Base-by-base conservation (phyloP, 2,797 vertebrate species). In the Hydrocynus forskahlii region DNA sequence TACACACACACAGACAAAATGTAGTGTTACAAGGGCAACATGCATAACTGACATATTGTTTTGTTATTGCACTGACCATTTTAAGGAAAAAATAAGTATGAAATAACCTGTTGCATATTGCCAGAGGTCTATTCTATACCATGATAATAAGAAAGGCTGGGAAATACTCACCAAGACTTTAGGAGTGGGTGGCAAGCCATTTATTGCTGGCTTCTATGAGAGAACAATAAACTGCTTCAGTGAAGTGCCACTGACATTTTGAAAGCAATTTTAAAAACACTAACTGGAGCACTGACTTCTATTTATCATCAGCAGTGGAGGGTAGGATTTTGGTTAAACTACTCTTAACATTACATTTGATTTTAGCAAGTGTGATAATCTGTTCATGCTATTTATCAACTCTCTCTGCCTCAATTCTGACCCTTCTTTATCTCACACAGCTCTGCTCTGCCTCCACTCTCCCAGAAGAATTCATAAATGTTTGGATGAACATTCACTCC, bases 181-280 rank as follows among this genome's bases (percentile, higher is more conserved):
- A 0, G 98, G 98, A 10, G 98, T 99, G 3, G 98, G 97, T 10
- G 98, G 97, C 54, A 99, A 95, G 69, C 98, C 98, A 80, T 99
- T 99, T 92, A 99, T 98, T 0, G 95, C 94, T 76, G 97, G 95
- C 94, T 97, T 99, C 98, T 99, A 88, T 75, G 84, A 77, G 82
- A 63, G 40, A 52, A 62, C 29, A 86, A 70, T 0, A 52, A 10
- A 69, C 19, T 14, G 13, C 1, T 40, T n/a, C 19, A 77, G 4
- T 10, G 48, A 40, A 67, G n/a, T 23, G 60, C 45, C 35, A 38
- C 35, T 70, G 9, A 69, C 2, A 21, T 2, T 35, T 25, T 71
- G 29, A 29, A 19, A 54, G 1, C 69, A 71, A n/a, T 29, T 52
- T 50, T 23, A 35, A 72, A 29, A 55, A 25, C 19, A 68, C 7